Conservation (phyloP, 2,888 invertebrate species). For the Ceratothoa steindachneri region DNA sequence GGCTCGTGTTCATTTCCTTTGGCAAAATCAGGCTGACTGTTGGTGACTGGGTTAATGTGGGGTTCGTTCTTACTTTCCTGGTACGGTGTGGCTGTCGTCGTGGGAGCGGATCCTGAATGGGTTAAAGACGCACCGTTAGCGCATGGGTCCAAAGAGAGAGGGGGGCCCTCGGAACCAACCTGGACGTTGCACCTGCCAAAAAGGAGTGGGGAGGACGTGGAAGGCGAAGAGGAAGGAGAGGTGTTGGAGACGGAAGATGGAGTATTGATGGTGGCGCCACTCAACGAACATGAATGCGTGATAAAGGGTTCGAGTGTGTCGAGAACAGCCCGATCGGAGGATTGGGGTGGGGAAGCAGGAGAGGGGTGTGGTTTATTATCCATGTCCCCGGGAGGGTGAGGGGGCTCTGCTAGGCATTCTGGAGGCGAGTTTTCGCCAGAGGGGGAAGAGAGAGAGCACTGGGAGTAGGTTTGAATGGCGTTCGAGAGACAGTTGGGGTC, state of each 20-base stretch:
- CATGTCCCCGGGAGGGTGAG: neutral
- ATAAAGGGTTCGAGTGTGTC: neutral
- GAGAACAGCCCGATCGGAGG: neutral
- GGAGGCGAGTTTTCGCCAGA: neutral
- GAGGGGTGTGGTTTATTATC: neutral
- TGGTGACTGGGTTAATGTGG: no score
- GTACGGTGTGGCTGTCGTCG: neutral
- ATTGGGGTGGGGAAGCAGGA: neutral
- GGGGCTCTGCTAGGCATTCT: neutral
- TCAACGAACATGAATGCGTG: neutral
- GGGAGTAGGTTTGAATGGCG: neutral
- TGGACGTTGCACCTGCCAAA: neutral
- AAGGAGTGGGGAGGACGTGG: neutral
- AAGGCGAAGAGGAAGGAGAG: neutral
- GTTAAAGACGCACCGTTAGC: slow-evolving; percentile 2
- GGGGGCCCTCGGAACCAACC: neutral
- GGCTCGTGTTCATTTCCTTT: no score
- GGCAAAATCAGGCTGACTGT: no score
- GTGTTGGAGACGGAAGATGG: neutral
- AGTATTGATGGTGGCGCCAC: no score
- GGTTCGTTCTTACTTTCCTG: neutral
- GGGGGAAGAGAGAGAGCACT: neutral
- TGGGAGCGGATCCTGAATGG: slow-evolving; percentile 1
- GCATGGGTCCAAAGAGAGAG: neutral
- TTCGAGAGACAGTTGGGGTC: neutral